Evolutionary conservation across 1,140 invertebrate genomes (phyloP).

Genomic region (Trachymyrmex septentrionalis): DNA sequence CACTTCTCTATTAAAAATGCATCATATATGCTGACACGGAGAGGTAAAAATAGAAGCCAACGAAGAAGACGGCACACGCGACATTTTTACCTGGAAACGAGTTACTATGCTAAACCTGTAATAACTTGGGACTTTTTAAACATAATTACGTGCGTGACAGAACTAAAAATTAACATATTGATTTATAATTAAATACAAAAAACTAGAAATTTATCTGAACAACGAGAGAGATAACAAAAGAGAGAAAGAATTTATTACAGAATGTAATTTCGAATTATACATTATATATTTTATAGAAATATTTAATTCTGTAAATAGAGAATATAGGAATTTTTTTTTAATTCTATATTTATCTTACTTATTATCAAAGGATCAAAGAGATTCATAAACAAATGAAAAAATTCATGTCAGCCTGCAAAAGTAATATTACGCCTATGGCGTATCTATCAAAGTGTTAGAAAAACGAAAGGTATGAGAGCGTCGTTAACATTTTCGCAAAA

Average conservation of each 20-base stretch:
- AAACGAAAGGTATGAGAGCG: neutral
- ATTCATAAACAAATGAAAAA: neutral
- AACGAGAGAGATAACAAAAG: neutral
- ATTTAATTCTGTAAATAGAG: neutral
- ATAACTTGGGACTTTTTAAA: slow-evolving; percentile 15
- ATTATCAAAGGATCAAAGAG: neutral
- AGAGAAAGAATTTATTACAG: neutral
- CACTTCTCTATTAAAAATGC: neutral
- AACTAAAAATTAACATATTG: slow-evolving; percentile 25
- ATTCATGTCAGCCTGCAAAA: neutral
- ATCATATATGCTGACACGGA: neutral
- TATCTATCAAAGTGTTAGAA: neutral
- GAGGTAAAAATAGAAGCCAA: slow-evolving; percentile 5
- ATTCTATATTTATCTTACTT: neutral
- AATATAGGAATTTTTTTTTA: neutral
- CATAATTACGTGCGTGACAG: slow-evolving; percentile 5
- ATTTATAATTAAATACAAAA: slow-evolving; percentile 29
- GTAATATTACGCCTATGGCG: neutral
- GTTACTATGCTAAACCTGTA: slow-evolving; percentile 6
- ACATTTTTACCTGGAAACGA: slow-evolving; percentile 34
- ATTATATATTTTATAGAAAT: neutral
- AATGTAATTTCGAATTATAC: neutral
- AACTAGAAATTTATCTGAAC: neutral
- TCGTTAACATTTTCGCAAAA: slow-evolving; percentile 46
- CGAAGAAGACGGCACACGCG: slow-evolving; percentile 25